Evolutionary conservation across 1,140 invertebrate genomes (phyloP), one percentile per base, ranked within the genome.

Genomic region (Drosophila pseudoobscura): DNA sequence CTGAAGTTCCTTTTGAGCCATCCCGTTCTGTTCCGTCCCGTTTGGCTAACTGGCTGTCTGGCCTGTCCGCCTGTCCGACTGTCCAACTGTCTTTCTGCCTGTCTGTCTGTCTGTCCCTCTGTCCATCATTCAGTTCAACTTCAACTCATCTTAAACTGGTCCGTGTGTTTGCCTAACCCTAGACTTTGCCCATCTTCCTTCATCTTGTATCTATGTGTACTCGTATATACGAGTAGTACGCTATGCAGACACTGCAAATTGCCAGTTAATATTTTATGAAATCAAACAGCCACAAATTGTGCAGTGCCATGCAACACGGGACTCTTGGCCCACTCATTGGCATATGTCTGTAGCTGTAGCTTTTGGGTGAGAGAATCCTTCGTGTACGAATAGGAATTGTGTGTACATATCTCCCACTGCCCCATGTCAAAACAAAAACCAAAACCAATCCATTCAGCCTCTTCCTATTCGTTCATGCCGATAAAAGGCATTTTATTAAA

Each of bases 201-300:
- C 39, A 17, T 26, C 24, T 26, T 56, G 39, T 44, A 43, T 56
- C 54, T 55, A 43, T 63, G 2, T 55, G 26, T 63, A 41, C 50
- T 24, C 41, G 13, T 50, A 51, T 35, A 24, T 66, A 50, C 29
- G 7, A 15, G 46, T 49, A 57, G 43, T 57, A 52, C 57, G 61
- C 44, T 71, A 77, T 80, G 82, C 82, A 87, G 82, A 82, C 82
- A 60, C 78, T 87, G 82, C 78, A 85, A 80, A 87, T 87, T 85
- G 82, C 78, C 44, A 82, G 82, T 85, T 85, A 85, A 85, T 85
- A 85, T 87, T 85, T 85, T 85, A 85, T 85, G 64, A 82, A 87
- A 69, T 80, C 78, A 87, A 87, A 87, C 83, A 85, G 78, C 69
- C 80, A 85, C 82, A 85, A 85, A 85, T 87, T 87, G 80, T 87